These are phyloP conservation scores for Helobdella robusta DNA, from an alignment of 2,888 invertebrate species.

Conservation along the genomic window DNA sequence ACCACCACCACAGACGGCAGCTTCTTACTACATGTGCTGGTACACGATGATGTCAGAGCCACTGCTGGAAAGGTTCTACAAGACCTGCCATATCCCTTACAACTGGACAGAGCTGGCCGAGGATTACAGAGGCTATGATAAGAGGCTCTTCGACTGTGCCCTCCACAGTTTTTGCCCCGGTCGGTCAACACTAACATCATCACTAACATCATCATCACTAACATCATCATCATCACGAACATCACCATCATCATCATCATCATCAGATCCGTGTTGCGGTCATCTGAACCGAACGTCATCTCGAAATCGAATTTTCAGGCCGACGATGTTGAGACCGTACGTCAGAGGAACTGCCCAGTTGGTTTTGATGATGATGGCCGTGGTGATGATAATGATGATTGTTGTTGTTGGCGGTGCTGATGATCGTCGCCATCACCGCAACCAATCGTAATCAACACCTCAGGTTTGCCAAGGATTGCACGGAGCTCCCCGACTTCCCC, in stretches of 20 bases:
- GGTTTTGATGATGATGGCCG: no score
- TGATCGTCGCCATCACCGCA: not conserved
- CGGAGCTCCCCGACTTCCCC: slow-evolving; percentile 15
- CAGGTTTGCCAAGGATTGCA: slow-evolving; percentile 2
- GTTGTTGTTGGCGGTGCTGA: not conserved
- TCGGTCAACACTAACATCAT: no score
- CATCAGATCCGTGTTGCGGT: no score
- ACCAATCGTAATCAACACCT: not conserved
- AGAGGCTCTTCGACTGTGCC: slow-evolving; percentile 38
- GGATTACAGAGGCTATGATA: slow-evolving; percentile 21
- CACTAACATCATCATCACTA: no score
- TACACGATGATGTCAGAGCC: slow-evolving; percentile 36
- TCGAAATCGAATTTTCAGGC: no score
- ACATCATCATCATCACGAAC: no score
- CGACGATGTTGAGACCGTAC: no score
- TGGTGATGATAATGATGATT: no score
- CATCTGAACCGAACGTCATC: no score
- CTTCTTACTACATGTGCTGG: slow-evolving; percentile 42
- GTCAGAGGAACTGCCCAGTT: no score
- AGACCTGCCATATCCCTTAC: slow-evolving; percentile 32
- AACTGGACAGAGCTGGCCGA: not conserved
- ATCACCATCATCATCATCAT: no score
- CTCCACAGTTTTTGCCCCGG: slow-evolving; percentile 42
- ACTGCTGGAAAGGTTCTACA: slow-evolving; percentile 30
- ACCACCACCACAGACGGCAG: slow-evolving; percentile 33